Conservation (phyloP, 2,888 invertebrate genomes). For the Malthinus seriepunctatus region DNA sequence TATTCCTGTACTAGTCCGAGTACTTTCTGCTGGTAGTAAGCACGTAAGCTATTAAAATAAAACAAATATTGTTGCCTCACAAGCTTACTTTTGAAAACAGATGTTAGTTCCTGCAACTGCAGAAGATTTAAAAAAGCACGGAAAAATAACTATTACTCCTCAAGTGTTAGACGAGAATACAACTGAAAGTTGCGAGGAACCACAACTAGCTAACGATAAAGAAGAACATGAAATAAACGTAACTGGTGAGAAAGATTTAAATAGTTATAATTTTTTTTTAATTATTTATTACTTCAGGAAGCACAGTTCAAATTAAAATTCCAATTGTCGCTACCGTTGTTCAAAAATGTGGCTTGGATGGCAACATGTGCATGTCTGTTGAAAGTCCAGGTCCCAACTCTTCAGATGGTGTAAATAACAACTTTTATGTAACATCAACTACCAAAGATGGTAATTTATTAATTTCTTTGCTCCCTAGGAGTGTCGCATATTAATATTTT, state of each 20-base stretch:
- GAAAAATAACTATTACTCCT: slow-evolving; percentile 59
- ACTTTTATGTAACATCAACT: slow-evolving; percentile 28
- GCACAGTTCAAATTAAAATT: slow-evolving; percentile 52
- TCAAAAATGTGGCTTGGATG: slow-evolving; percentile 48
- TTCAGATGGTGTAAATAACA: slow-evolving; percentile 29
- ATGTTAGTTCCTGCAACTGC: slow-evolving; percentile 74
- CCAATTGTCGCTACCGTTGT: slow-evolving; percentile 54
- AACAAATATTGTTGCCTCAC: no score
- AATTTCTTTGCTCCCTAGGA: no score
- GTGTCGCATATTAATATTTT: not conserved
- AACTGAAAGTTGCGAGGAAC: not conserved
- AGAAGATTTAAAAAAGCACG: slow-evolving; percentile 68
- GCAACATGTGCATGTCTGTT: slow-evolving; percentile 49
- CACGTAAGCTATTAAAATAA: slow-evolving; percentile 34
- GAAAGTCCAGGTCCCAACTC: slow-evolving; percentile 50
- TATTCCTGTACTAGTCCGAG: slow-evolving; percentile 70
- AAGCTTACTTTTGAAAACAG: slow-evolving; percentile 46
- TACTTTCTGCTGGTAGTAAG: slow-evolving; percentile 60
- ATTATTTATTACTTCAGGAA: slow-evolving; percentile 33
- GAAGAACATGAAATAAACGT: not conserved
- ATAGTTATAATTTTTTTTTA: no score
- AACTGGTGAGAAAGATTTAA: no score
- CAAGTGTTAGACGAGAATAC: slow-evolving; percentile 9
- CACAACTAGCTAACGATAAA: not conserved
- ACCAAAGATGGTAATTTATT: slow-evolving; percentile 4